phyloP scores from a whole-genome alignment of 1,140 invertebrate genomes.

The Drosophila arizonae region DNA sequence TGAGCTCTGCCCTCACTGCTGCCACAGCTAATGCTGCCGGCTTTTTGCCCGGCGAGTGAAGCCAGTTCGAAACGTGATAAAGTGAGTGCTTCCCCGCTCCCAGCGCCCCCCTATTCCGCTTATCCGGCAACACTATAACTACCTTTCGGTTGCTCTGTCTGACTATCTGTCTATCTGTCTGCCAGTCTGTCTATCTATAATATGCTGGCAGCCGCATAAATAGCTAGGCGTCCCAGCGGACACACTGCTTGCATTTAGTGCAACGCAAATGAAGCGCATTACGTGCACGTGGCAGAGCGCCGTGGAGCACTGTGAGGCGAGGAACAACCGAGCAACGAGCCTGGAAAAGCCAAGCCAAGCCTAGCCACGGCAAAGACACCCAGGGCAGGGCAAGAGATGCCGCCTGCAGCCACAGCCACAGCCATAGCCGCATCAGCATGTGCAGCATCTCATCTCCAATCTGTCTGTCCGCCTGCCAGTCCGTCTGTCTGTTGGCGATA shows the following conservation, averaged over 20 bases:
- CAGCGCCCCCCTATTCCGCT: not conserved
- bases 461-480: slow-evolving; percentile 27
- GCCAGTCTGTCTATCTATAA: slow-evolving; percentile 20
- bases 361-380: slow-evolving; percentile 18
- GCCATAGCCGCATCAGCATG: slow-evolving; percentile 27
- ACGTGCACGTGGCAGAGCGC: slow-evolving; percentile 58
- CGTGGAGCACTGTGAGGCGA: not conserved
- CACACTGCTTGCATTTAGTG: slow-evolving; percentile 61
- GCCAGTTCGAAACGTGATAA: slow-evolving; percentile 72
- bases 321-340: not conserved
- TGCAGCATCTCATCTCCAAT: slow-evolving; percentile 23
- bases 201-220: slow-evolving; percentile 41
- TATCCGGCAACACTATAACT: not conserved
- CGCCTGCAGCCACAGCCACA: slow-evolving; percentile 33
- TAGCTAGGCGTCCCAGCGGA: slow-evolving; percentile 36
- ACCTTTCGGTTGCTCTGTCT: slow-evolving; percentile 1
- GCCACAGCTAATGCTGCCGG: slow-evolving; percentile 54
- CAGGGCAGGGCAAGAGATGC: slow-evolving; percentile 16
- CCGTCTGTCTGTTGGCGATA: slow-evolving; percentile 59
- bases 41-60: slow-evolving; percentile 67
- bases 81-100: slow-evolving; percentile 45
- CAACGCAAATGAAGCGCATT: slow-evolving; percentile 80
- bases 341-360: slow-evolving; percentile 12
- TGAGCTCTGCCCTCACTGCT: slow-evolving; percentile 34
- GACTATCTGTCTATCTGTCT: not conserved